These are phyloP conservation scores for Tiliacea aurago DNA, from an alignment of 2,888 invertebrate genomes.

Conservation along the genomic window DNA sequence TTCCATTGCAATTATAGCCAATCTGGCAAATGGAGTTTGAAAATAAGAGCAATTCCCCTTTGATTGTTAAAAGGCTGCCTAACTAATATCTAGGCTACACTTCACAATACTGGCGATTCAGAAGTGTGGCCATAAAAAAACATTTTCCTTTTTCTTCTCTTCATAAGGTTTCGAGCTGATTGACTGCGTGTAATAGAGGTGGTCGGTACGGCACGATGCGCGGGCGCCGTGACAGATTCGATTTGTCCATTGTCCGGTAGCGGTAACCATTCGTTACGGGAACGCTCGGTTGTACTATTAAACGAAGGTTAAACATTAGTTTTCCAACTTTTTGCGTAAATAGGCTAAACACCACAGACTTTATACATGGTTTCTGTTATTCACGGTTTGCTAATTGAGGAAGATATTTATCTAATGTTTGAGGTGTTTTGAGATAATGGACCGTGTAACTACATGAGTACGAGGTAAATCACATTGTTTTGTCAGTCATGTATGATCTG, in stretches of 20 bases:
- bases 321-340: conserved; percentile 14
- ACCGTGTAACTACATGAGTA: conserved; percentile 4
- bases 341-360: not conserved
- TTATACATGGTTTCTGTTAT: not conserved
- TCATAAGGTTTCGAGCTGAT: conserved; percentile 11
- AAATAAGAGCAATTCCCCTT: not conserved
- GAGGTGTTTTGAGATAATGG: not conserved
- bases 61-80: not conserved
- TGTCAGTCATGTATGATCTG: conserved; percentile 8
- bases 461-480: not conserved
- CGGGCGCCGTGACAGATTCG: conserved; percentile 80
- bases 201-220: conserved; percentile 60
- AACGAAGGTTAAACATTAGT: conserved; percentile 53
- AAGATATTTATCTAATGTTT: conserved; percentile 22
- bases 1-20: not conserved
- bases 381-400: conserved; percentile 7
- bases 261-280: conserved; percentile 80
- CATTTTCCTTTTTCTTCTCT: not conserved
- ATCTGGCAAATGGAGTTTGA: not conserved
- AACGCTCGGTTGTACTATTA: conserved; percentile 56
- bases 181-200: conserved; percentile 49
- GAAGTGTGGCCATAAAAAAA: not conserved
- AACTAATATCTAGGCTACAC: not conserved
- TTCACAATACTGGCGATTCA: not conserved
- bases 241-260: conserved; percentile 82